These are phyloP conservation scores for Lasioglossum albipes DNA, from an alignment of 1,140 invertebrate genomes.

Conservation along the genomic window DNA sequence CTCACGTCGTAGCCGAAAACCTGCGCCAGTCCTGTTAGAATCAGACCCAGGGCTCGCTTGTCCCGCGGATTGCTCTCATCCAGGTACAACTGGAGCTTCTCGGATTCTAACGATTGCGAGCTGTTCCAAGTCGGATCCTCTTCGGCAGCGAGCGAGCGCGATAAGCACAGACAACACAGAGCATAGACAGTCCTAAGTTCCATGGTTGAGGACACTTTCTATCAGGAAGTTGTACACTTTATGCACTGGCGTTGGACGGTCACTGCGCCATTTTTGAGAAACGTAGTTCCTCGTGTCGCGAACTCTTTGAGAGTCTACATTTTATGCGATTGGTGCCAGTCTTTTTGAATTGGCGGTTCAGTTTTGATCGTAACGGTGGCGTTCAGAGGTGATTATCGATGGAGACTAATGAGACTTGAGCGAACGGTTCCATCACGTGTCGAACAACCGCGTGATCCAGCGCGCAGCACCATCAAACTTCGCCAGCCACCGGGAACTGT, in stretches of 20 bases:
- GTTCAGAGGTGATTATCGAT: too few relatives aligned
- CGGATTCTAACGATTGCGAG: neutral
- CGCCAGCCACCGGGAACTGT: conserved; percentile 40
- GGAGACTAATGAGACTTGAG: neutral
- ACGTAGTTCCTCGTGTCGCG: neutral
- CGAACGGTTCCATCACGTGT: neutral
- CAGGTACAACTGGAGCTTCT: neutral
- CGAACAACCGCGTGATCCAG: neutral
- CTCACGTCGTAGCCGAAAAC: conserved; percentile 73
- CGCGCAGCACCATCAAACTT: conserved; percentile 12
- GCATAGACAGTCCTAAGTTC: conserved; percentile 14
- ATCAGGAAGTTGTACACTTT: neutral
- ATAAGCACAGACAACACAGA: conserved; percentile 35
- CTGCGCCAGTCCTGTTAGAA: conserved; percentile 73
- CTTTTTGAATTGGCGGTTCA: neutral
- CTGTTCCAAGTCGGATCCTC: neutral
- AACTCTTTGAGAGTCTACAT: neutral
- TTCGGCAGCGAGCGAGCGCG: neutral
- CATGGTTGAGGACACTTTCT: conserved; percentile 22
- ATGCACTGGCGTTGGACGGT: neutral
- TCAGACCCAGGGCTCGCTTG: conserved; percentile 74
- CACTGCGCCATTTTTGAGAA: neutral
- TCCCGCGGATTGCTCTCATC: conserved; percentile 48
- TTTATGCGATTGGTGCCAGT: neutral
- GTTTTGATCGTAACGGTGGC: too few relatives aligned